phyloP scores from a whole-genome alignment of 1,140 invertebrate genomes.

The Drosophila insularis region DNA sequence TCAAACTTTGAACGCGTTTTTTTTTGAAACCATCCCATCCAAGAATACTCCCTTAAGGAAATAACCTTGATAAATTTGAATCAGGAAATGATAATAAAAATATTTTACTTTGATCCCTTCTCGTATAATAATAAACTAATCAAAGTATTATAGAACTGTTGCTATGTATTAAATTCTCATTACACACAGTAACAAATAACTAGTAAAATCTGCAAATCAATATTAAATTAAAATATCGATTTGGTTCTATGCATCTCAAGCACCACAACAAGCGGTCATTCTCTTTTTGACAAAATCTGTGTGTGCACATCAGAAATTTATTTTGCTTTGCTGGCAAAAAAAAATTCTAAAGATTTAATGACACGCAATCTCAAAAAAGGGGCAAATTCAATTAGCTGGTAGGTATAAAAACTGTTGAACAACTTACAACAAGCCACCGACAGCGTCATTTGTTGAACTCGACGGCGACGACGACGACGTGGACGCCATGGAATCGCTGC shows the following conservation, averaged over 20 bases:
- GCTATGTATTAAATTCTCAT: no score
- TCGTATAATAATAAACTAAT: no score
- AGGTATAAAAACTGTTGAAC: constrained; percentile 42
- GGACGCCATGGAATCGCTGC: constrained; percentile 45
- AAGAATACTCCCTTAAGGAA: no score
- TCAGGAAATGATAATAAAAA: no score
- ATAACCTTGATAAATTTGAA: no score
- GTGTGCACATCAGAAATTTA: constrained; percentile 20
- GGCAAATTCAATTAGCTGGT: constrained; percentile 63
- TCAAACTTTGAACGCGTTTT: no score
- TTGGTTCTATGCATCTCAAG: neutral
- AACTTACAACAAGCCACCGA: neutral
- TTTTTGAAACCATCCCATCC: no score
- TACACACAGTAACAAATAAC: no score
- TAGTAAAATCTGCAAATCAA: no score
- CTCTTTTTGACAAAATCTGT: constrained; percentile 5
- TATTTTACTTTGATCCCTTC: no score
- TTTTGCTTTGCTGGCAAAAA: constrained; percentile 53
- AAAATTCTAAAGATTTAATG: constrained; percentile 49
- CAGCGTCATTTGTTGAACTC: constrained; percentile 28
- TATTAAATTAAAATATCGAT: neutral
- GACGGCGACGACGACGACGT: constrained; percentile 9
- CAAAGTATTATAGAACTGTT: no score
- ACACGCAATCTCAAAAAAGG: constrained; percentile 51
- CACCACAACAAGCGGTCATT: neutral